Evolutionary conservation across 2,113 vertebrate species (phyloP).

Genomic region (Hippocampus mohnikei): DNA sequence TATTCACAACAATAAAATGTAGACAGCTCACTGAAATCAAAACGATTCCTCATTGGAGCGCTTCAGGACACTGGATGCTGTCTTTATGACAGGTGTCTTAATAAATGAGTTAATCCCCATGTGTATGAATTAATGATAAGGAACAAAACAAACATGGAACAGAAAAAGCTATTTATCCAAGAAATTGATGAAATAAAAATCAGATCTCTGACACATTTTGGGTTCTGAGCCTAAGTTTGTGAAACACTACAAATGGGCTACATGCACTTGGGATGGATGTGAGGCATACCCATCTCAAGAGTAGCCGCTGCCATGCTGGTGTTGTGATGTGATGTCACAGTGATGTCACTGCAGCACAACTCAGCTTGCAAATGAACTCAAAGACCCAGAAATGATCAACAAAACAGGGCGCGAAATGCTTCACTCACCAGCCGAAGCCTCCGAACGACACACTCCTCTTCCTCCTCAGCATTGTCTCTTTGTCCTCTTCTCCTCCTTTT

Average conservation of each 20-base stretch:
- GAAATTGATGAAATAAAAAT: neutral
- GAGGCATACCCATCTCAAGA: slow-evolving; percentile 3
- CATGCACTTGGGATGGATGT: neutral
- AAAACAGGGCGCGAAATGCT: neutral
- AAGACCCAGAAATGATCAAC: slow-evolving; percentile 12
- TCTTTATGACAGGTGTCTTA: neutral
- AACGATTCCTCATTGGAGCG: neutral
- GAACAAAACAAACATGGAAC: neutral
- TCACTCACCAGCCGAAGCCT: slow-evolving; percentile 64
- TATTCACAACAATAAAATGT: neutral
- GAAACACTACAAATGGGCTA: neutral
- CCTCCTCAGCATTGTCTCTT: slow-evolving; percentile 65
- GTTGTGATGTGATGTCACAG: slow-evolving; percentile 2
- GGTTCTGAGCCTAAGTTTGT: neutral
- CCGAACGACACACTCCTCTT: slow-evolving; percentile 70
- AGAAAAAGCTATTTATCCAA: neutral
- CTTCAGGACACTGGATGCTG: neutral
- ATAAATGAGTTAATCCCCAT: neutral
- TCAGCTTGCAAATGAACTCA: slow-evolving; percentile 30
- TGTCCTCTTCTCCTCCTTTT: slow-evolving; percentile 32
- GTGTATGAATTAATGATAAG: neutral
- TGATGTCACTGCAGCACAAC: slow-evolving; percentile 46
- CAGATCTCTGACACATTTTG: neutral
- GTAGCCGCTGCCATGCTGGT: neutral
- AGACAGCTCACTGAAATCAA: neutral